Conservation (phyloP, 2,797 vertebrate species). For the Babyrousa celebensis region DNA sequence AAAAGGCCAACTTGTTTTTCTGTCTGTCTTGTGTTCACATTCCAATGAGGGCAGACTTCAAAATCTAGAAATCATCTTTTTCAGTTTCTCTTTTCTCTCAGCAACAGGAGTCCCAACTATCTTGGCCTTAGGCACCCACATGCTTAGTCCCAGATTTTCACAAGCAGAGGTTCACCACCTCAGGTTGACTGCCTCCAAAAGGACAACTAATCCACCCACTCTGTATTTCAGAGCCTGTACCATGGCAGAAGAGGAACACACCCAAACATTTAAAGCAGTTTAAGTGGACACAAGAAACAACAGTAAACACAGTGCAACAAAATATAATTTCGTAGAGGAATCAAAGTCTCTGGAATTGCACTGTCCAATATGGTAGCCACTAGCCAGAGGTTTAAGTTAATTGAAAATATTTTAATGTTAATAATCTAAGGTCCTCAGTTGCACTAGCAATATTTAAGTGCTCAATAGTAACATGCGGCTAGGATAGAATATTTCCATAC, state of each 20-base stretch:
- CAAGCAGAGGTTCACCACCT: constrained; percentile 1
- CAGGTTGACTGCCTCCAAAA: constrained; percentile 29
- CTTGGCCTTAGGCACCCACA: neutral
- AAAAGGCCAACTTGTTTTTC: constrained; percentile 59
- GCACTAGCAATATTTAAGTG: neutral
- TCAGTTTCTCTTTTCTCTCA: neutral
- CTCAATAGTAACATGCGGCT: neutral
- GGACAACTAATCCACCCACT: constrained; percentile 1
- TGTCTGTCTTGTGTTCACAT: constrained; percentile 22
- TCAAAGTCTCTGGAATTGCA: neutral
- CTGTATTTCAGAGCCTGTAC: constrained; percentile 47
- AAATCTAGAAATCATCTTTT: constrained; percentile 40
- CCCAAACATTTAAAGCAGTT: constrained; percentile 30
- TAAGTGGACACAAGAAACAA: neutral
- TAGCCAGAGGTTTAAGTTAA: neutral
- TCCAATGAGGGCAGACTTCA: constrained; percentile 45
- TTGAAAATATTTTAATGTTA: neutral
- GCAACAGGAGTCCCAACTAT: neutral
- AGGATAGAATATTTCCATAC: neutral
- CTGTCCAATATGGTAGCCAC: neutral
- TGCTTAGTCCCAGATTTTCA: constrained; percentile 30
- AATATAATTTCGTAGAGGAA: neutral
- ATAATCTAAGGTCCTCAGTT: neutral
- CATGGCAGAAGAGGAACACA: neutral
- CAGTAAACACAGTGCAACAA: neutral